These are phyloP conservation scores for Amblyopsis hoosieri DNA, from an alignment of 2,797 vertebrate species.

Conservation along the genomic window DNA sequence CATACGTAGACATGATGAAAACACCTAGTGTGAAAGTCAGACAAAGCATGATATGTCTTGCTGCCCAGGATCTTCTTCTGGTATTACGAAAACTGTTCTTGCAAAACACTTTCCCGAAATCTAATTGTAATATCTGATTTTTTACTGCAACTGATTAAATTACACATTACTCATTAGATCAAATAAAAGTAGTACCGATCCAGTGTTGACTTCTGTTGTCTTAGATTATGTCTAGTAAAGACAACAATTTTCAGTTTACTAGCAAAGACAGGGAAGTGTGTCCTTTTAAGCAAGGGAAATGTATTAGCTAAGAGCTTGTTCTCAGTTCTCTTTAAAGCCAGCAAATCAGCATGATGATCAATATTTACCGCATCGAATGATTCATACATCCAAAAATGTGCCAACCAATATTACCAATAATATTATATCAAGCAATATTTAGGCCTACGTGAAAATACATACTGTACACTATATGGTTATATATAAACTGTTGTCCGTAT, in stretches of 20 bases:
- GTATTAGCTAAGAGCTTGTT: slow-evolving; percentile 38
- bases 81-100: not conserved
- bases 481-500: too few species aligned
- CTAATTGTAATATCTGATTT: not conserved
- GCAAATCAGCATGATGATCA: not conserved
- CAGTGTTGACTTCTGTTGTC: not conserved
- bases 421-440: too few species aligned
- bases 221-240: not conserved
- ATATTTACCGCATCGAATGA: too few species aligned
- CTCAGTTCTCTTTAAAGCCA: slow-evolving; percentile 48
- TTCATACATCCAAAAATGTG: not conserved
- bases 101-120: not conserved
- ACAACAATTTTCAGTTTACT: not conserved
- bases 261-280: slow-evolving; percentile 32
- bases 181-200: not conserved
- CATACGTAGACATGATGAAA: slow-evolving; percentile 32
- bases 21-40: slow-evolving; percentile 19
- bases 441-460: too few species aligned
- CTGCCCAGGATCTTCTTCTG: not conserved
- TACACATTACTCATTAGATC: not conserved
- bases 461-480: too few species aligned
- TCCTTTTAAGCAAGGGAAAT: slow-evolving; percentile 22
- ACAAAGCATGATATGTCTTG: slow-evolving; percentile 33
- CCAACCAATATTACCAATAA: too few species aligned
- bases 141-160: not conserved